Conservation (phyloP, 2,113 vertebrate genomes). For the Carassius auratus region DNA sequence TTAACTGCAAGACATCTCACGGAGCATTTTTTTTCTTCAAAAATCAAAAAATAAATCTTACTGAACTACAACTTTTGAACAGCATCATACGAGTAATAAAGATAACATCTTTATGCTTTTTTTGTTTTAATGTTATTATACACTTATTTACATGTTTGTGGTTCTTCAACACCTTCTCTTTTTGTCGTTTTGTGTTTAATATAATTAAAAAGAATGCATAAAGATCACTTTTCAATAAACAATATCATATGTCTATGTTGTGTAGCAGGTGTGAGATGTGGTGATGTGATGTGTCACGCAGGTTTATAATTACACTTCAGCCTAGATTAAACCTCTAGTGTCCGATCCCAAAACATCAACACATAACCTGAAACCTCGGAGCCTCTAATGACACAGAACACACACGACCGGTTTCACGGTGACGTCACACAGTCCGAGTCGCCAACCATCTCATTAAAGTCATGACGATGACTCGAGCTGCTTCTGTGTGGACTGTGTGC, state of each 20-base stretch:
- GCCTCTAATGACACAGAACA: not conserved
- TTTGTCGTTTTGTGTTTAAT: not conserved
- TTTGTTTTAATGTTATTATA: no score
- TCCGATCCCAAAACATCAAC: slow-evolving; percentile 5
- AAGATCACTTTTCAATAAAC: not conserved
- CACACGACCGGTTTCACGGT: not conserved
- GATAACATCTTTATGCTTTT: no score
- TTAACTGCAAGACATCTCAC: no score
- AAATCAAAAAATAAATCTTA: no score
- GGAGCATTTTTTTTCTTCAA: no score
- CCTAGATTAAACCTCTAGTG: not conserved
- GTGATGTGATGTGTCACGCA: not conserved
- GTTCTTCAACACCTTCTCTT: no score
- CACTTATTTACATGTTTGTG: no score
- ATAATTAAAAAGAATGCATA: not conserved
- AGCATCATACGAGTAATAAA: no score
- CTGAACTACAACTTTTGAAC: no score
- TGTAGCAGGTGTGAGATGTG: not conserved
- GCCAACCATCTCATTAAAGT: not conserved
- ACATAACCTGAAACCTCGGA: not conserved
- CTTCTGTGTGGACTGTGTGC: no score
- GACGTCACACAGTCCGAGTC: not conserved
- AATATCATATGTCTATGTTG: not conserved
- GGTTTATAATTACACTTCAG: slow-evolving; percentile 13
- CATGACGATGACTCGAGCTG: no score